Conservation (phyloP, 2,888 invertebrate genomes). For the Globia sparganii region DNA sequence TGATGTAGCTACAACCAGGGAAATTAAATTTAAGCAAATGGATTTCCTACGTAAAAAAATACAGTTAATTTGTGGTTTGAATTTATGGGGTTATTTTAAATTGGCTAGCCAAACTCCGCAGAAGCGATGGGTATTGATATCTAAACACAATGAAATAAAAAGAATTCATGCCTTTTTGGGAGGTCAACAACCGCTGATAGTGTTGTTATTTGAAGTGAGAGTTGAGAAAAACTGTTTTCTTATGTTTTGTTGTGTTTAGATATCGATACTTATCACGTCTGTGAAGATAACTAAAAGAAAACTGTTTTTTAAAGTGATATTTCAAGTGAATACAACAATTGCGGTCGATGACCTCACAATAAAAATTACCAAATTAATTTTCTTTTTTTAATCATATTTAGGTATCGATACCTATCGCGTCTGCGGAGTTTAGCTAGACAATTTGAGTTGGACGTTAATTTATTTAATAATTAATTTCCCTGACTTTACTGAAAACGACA, state of each 20-base stretch:
- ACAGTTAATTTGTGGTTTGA: not conserved
- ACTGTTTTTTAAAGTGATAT: not conserved
- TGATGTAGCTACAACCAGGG: not conserved
- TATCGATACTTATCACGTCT: too few species aligned
- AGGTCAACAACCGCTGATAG: too few species aligned
- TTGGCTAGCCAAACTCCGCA: too few species aligned
- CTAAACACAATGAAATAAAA: too few species aligned
- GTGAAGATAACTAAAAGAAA: not conserved
- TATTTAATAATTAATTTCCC: not conserved
- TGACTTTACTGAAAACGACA: not conserved
- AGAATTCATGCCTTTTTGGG: too few species aligned
- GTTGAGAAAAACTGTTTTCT: too few species aligned
- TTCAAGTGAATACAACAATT: not conserved
- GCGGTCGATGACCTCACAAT: not conserved
- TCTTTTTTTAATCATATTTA: too few species aligned
- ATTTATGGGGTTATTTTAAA: not conserved
- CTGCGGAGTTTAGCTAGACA: not conserved
- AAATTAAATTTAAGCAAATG: not conserved
- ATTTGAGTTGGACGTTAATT: not conserved
- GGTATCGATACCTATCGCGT: too few species aligned
- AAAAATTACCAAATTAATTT: not conserved
- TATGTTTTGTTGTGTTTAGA: too few species aligned
- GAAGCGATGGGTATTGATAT: too few species aligned
- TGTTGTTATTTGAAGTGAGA: too few species aligned
- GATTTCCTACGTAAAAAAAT: not conserved